Percentiles rank a stretch among this genome's conserved stretches.
Evolutionary conservation across 64 coral and sea anemone genomes (phyloP).

Genomic region (Montipora foliosa): DNA sequence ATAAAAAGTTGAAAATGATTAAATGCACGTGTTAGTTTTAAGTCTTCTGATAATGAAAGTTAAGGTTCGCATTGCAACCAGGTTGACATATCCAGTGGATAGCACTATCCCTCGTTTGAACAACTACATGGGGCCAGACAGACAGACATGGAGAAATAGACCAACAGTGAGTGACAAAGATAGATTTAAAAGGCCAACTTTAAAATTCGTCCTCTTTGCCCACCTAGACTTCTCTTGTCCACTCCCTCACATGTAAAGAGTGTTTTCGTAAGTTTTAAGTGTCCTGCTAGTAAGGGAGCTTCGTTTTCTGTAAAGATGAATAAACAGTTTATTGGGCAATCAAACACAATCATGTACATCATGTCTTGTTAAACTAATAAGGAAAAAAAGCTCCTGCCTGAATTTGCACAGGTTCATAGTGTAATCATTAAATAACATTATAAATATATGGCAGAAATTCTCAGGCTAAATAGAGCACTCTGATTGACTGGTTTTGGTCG

Average conservation of each 20-base stretch:
- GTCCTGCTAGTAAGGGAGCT: constrained; percentile 79
- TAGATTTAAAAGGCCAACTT: too few relatives aligned
- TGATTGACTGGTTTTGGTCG: too few relatives aligned
- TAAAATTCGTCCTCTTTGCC: background rate
- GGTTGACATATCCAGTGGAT: too few relatives aligned
- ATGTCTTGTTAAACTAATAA: background rate
- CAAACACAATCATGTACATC: background rate
- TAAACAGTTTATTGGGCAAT: background rate
- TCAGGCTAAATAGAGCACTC: too few relatives aligned
- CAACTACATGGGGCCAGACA: too few relatives aligned
- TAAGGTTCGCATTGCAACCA: too few relatives aligned
- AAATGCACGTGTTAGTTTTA: background rate
- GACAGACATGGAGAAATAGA: too few relatives aligned
- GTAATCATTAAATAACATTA: too few relatives aligned
- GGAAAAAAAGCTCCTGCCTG: background rate
- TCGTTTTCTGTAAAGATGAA: constrained; percentile 71
- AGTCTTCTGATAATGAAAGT: background rate
- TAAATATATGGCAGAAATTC: too few relatives aligned
- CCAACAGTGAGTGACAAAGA: too few relatives aligned
- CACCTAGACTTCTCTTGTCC: constrained; percentile 83
- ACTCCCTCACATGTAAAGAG: constrained; percentile 91
- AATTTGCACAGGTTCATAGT: too few relatives aligned
- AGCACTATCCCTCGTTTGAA: too few relatives aligned
- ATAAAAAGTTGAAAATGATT: background rate
- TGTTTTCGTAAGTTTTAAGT: constrained; percentile 83